Percentiles rank a stretch among this genome's conserved stretches.
Evolutionary conservation across 1,140 invertebrate species (phyloP).

Genomic region (Micrasema minimum): DNA sequence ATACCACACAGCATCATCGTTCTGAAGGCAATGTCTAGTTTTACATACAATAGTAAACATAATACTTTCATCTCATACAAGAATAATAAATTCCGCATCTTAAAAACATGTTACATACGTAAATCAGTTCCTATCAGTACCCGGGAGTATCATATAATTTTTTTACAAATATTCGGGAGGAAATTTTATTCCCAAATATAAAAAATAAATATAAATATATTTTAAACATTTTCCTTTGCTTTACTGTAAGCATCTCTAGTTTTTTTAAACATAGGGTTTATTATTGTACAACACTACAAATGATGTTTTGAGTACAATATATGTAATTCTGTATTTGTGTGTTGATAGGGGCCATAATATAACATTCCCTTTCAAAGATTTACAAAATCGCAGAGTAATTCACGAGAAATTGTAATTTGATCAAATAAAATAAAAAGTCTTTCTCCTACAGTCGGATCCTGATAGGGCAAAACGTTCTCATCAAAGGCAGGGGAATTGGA

Average conservation of each 20-base stretch:
- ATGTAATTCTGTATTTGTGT: constrained; percentile 4
- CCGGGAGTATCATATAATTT: no score
- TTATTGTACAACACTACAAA: neutral
- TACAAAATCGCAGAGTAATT: constrained; percentile 7
- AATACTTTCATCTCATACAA: no score
- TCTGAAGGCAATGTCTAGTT: no score
- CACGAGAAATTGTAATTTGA: constrained; percentile 24
- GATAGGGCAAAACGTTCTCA: constrained; percentile 7
- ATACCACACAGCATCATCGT: no score
- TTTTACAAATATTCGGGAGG: no score
- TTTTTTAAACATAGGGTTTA: neutral
- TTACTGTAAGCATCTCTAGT: neutral
- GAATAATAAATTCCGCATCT: no score
- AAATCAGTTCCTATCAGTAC: no score
- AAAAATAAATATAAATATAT: no score
- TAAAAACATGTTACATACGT: no score
- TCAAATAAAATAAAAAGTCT: constrained; percentile 28
- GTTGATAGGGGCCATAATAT: constrained; percentile 8
- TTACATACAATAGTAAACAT: no score
- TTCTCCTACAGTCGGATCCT: no score
- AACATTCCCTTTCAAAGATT: neutral
- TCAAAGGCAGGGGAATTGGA: constrained; percentile 19
- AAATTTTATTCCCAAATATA: no score
- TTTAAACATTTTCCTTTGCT: neutral
- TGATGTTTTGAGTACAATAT: neutral